These are phyloP conservation scores for Apis cerana DNA, from an alignment of 1,140 invertebrate species.

Conservation along the genomic window DNA sequence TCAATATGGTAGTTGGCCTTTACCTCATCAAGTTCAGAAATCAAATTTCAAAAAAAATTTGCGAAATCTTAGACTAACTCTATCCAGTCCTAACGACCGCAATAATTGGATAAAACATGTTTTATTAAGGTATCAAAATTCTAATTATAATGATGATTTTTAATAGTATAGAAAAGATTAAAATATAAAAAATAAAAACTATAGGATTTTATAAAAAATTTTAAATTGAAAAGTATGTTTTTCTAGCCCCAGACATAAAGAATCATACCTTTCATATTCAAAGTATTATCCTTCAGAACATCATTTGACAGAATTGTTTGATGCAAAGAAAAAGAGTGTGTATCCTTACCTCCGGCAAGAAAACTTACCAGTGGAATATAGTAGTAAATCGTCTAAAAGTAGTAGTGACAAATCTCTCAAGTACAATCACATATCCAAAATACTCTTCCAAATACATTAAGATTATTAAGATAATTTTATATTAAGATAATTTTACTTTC, in stretches of 20 bases:
- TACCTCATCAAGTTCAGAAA: conserved; percentile 61
- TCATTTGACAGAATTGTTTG: conserved; percentile 44
- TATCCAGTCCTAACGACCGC: conserved; percentile 58
- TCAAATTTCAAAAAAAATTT: conserved; percentile 51
- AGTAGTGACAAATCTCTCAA: conserved; percentile 54
- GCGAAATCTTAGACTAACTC: conserved; percentile 55
- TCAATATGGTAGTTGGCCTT: conserved; percentile 74
- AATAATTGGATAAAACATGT: conserved; percentile 68
- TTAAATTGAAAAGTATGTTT: not conserved
- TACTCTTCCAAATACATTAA: not conserved
- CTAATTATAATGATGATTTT: not conserved
- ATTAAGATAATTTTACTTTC: not conserved
- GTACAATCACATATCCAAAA: conserved; percentile 2
- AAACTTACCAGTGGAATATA: conserved; percentile 33
- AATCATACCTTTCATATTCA: conserved; percentile 34
- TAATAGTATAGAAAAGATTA: no score
- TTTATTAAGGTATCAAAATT: conserved; percentile 58
- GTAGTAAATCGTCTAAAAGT: conserved; percentile 52
- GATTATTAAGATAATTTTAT: no score
- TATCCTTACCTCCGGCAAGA: conserved; percentile 21
- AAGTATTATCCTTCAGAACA: conserved; percentile 30
- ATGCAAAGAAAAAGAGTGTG: conserved; percentile 44
- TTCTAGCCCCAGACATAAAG: conserved; percentile 41
- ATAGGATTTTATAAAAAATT: no score
- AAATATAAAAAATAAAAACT: no score